phyloP scores from a whole-genome alignment of 1,140 invertebrate species.

The Streblospio benedicti region DNA sequence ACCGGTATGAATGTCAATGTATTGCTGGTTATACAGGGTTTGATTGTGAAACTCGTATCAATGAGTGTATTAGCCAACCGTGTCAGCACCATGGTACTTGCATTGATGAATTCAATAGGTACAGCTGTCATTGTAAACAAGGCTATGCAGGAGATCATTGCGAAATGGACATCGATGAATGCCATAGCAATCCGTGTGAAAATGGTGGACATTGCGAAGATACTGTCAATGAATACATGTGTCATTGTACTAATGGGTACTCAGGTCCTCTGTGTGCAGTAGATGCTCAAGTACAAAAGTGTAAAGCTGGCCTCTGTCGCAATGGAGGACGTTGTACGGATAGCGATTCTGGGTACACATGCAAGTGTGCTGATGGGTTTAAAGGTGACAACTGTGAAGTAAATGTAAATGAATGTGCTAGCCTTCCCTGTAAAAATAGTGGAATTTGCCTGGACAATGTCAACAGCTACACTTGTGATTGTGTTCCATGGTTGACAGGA shows the following conservation, averaged over 20 bases:
- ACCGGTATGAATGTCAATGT: slow-evolving; percentile 38
- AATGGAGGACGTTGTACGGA: too few species aligned
- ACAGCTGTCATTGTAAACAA: slow-evolving; percentile 44
- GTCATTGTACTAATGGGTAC: slow-evolving; percentile 54
- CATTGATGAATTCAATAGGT: slow-evolving; percentile 55
- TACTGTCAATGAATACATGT: slow-evolving; percentile 48
- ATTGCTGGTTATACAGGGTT: slow-evolving; percentile 31
- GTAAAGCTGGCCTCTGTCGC: too few species aligned
- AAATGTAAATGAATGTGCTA: slow-evolving; percentile 56
- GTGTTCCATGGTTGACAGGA: slow-evolving; percentile 53
- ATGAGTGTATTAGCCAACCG: slow-evolving; percentile 85
- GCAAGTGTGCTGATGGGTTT: not conserved
- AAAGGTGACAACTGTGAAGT: slow-evolving; percentile 20
- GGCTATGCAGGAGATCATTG: slow-evolving; percentile 51
- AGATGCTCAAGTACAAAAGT: too few species aligned
- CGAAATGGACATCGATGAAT: slow-evolving; percentile 60
- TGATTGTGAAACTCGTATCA: slow-evolving; percentile 63
- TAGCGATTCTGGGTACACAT: not conserved
- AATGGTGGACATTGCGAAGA: slow-evolving; percentile 77
- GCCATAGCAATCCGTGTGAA: slow-evolving; percentile 67
- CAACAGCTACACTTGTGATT: slow-evolving; percentile 36
- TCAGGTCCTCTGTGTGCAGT: too few species aligned
- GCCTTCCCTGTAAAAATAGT: slow-evolving; percentile 82
- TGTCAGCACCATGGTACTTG: slow-evolving; percentile 80
- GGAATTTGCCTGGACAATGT: slow-evolving; percentile 72